Base-by-base conservation (phyloP, 2,888 invertebrate genomes). In the Drosophila siamana region DNA sequence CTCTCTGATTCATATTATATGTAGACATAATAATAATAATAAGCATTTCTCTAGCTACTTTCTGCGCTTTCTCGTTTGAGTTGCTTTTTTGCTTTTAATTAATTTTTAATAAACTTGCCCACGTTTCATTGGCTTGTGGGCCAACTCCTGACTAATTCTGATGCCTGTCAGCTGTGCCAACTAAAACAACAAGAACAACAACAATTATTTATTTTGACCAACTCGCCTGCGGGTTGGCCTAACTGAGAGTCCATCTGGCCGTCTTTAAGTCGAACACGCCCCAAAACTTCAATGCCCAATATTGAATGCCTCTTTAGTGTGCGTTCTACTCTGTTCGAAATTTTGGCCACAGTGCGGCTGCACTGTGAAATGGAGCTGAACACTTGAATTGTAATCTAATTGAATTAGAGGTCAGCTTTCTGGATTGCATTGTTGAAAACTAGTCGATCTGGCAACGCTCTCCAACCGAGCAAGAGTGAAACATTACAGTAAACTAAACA, bases 11-110 rank as follows among this genome's bases (percentile, higher is more conserved):
- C 73, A 78, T 79, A 74, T 60, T 71, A 54, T 62, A 46, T 71
- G 57, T 62, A 46, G 43, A 66, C 65, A 61, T 74, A 70, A 68
- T 74, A 74, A 70, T 73, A 75, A 28, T 15, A 15, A 28, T 30
- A 28, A 74, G 36, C 67, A 81, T 81, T 85, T 85, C 74, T 81
- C 70, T 79, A 61, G 55, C 67, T 78, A 75, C 81, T 75, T 72
- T 72, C 50, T 55, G 55, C 41, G 52, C 55, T 55, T 55, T 74
- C 57, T 51, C 41, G 40, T n/a, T 13, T 9, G 16, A 2, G 33
- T 15, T 48, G 30, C 4, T 15, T 28, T 19, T 41, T 81, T 82
- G 71, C 38, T 22, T 61, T 52, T 82, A 85, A 82, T 82, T 82
- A 85, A 82, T 85, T 85, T 78, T 82, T 64, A 72, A 72, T 75